Conservation (phyloP, 2,797 vertebrate genomes). For the Enteromius thamalakanensis region DNA sequence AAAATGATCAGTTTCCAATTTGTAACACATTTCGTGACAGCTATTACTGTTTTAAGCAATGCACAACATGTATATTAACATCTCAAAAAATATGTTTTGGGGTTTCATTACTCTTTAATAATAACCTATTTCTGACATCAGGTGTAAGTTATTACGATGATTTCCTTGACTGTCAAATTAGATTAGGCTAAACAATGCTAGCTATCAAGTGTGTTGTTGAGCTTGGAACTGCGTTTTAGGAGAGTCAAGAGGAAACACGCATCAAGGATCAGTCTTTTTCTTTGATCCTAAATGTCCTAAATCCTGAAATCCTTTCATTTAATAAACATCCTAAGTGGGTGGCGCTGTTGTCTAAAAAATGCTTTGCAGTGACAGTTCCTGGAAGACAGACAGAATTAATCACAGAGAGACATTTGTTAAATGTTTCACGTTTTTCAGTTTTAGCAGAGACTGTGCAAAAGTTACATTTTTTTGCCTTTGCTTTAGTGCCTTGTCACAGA, state of each 20-base stretch:
- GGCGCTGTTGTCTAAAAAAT: conserved; percentile 46
- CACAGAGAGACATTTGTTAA: background rate
- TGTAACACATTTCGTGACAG: too few species aligned
- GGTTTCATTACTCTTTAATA: too few species aligned
- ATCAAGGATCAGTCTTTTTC: background rate
- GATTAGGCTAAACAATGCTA: background rate
- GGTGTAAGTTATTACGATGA: background rate
- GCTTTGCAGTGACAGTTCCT: background rate
- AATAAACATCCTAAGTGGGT: background rate
- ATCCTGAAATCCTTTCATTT: background rate
- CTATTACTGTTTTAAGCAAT: too few species aligned
- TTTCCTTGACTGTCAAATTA: background rate
- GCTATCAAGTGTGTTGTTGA: background rate
- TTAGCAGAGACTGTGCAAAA: background rate
- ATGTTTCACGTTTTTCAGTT: background rate
- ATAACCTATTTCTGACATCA: background rate
- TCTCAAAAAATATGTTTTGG: too few species aligned
- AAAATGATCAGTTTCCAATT: too few species aligned
- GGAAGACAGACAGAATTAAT: background rate
- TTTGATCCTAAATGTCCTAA: background rate
- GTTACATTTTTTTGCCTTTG: background rate
- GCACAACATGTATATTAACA: too few species aligned
- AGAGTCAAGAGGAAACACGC: background rate
- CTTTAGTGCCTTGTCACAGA: background rate
- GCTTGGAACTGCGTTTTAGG: background rate